phyloP scores from a whole-genome alignment of 2,113 vertebrate genomes.

The Solenodon paradoxus region DNA sequence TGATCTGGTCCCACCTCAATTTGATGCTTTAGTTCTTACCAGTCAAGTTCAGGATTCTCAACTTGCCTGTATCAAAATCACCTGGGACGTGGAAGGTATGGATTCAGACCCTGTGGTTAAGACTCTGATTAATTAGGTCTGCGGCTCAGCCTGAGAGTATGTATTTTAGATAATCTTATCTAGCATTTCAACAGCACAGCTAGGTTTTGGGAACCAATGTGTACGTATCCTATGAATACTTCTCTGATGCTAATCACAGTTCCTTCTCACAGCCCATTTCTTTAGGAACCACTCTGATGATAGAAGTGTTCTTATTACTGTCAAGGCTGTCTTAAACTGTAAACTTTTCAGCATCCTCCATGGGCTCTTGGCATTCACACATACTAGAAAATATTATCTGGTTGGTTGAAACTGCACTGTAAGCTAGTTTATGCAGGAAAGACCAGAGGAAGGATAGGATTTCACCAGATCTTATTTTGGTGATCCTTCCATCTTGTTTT shows the following conservation, averaged over 20 bases:
- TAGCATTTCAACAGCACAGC: too few species aligned
- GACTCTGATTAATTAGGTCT: neutral
- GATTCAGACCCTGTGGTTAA: neutral
- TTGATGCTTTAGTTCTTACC: slow-evolving; percentile 27
- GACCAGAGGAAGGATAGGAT: neutral
- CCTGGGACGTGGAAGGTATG: neutral
- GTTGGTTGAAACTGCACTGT: neutral
- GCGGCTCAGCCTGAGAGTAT: neutral
- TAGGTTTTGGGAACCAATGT: neutral
- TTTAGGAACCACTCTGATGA: neutral
- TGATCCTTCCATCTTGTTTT: neutral
- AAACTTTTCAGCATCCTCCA: neutral
- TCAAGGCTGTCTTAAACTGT: neutral
- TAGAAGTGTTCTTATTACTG: neutral
- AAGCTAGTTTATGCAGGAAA: neutral
- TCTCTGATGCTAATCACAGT: rapidly evolving
- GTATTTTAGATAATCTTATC: neutral
- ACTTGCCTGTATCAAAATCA: neutral
- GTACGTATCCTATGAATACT: rapidly evolving
- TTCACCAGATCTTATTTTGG: neutral
- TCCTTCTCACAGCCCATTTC: neutral
- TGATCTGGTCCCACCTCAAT: neutral
- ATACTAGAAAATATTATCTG: neutral
- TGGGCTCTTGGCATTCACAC: neutral
- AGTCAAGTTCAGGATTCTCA: neutral